Base-by-base conservation (phyloP, 1,140 invertebrate species). In the Halictus rubicundus region DNA sequence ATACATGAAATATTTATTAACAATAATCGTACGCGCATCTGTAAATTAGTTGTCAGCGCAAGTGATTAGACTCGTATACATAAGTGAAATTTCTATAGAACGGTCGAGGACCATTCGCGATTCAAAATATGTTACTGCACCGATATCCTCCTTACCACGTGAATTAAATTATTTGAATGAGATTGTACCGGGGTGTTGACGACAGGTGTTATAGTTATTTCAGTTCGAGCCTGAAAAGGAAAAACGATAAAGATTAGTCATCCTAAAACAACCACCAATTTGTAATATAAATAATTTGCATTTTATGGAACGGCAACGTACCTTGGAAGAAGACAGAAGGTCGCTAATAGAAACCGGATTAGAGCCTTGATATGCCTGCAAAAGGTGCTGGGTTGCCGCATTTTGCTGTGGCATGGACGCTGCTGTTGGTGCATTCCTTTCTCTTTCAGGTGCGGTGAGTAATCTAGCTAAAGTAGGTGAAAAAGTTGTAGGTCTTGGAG, bases 381-480 rank as follows among this genome's bases (percentile, higher is more conserved):
- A 66, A 65, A 93, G 84, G 81, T 92, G 91, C 52, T 92, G 92
- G 8, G 88, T 83, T 32, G 87, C 73, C 27, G 87, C 76, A 32
- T 80, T 90, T 90, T 88, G 91, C 78, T 91, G 90, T 52, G 88
- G 83, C 52, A 84, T 83, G 42, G 88, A 78, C 39, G 83, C 61
- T 1, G 87, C 81, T 10, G 85, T 82, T 5, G 90, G 84, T 32
- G 84, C 86, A 73, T 76, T 90, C 80, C 92, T 88, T 27, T 93
- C 90, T 83, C 94, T 92, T 87, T 95, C 95, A 14, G 95, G 95
- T 66, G 96, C 96, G 42, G 96, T 97, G 78, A 97, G 93, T 81
- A 97, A 94, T 91, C 96, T 94, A 64, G 96, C 96, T 90, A 97
- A 94, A 69, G 96, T 97, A 68, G 96, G 96, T 82, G 96, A 96